phyloP scores from a whole-genome alignment of 2,113 vertebrate genomes.

The Vulpes ferrilata region DNA sequence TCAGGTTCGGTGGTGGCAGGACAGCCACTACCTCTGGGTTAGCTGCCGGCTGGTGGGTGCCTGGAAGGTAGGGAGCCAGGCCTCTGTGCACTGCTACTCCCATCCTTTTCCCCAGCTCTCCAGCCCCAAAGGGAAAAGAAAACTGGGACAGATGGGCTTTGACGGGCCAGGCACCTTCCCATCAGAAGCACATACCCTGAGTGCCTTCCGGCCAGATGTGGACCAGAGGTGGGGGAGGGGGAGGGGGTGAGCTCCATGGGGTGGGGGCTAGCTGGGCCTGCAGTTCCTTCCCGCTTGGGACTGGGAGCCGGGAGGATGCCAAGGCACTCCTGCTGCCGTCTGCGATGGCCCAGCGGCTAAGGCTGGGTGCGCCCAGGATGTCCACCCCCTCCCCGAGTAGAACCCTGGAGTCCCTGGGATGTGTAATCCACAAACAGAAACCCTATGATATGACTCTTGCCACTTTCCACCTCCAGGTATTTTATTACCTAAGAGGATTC shows the following conservation, averaged over 20 bases:
- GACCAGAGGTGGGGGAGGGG: neutral
- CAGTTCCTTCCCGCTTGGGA: rapidly evolving
- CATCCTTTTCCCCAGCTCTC: no score
- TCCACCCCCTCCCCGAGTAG: rapidly evolving
- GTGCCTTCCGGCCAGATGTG: neutral
- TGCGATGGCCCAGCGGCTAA: rapidly evolving
- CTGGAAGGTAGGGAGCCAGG: neutral
- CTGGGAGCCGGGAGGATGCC: neutral
- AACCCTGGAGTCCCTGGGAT: rapidly evolving
- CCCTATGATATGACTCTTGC: rapidly evolving
- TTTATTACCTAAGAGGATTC: neutral
- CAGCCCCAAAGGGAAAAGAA: neutral
- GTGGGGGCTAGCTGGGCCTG: neutral
- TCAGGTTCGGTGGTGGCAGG: neutral
- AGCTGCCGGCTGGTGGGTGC: neutral
- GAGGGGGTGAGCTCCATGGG: neutral
- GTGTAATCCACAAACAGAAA: neutral
- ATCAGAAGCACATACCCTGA: neutral
- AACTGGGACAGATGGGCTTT: rapidly evolving
- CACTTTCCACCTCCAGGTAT: rapidly evolving
- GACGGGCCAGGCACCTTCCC: neutral
- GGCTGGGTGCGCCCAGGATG: rapidly evolving
- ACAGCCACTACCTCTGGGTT: neutral
- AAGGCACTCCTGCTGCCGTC: neutral
- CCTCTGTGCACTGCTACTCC: rapidly evolving